Percentiles rank a stretch among this genome's conserved stretches.
Evolutionary conservation across 37 sponge, comb jelly and placozoan genomes (phyloP).

Genomic region (Amphimedon queenslandica): DNA sequence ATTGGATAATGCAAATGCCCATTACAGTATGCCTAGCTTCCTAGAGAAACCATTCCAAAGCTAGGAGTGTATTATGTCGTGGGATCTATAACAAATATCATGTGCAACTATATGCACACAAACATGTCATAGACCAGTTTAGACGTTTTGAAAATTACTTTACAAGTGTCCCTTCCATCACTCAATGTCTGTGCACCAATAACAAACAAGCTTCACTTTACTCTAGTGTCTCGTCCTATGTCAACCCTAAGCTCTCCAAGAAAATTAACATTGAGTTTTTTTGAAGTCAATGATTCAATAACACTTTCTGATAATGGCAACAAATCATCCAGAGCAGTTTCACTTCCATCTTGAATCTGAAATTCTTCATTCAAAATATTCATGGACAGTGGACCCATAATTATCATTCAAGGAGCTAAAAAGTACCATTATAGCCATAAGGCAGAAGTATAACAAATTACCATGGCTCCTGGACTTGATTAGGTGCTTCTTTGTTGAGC

Average conservation of each 20-base stretch:
- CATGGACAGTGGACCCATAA: no score
- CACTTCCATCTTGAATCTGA: slow-evolving; percentile 1
- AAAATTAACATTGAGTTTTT: slow-evolving; percentile 1
- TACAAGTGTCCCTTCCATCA: not conserved
- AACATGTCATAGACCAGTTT: no score
- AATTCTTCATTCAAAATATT: not conserved
- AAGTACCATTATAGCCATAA: no score
- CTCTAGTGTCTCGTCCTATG: slow-evolving; percentile 7
- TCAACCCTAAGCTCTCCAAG: slow-evolving; percentile 9
- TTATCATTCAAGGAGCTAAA: no score
- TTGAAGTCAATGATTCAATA: not conserved
- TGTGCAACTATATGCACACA: no score
- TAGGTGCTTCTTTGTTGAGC: no score
- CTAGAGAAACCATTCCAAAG: slow-evolving; percentile 4
- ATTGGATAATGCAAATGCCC: slow-evolving; percentile 3
- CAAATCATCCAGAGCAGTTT: slow-evolving; percentile 2
- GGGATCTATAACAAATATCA: no score
- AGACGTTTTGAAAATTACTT: no score
- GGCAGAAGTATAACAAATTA: no score
- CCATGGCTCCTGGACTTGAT: no score
- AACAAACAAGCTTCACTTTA: not conserved
- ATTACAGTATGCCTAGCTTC: slow-evolving; percentile 9
- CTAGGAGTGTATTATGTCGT: no score
- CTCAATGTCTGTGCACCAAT: not conserved
- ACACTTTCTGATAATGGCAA: not conserved